These are phyloP conservation scores for Nannoperca obscura DNA, from an alignment of 2,797 vertebrate genomes.

Conservation along the genomic window DNA sequence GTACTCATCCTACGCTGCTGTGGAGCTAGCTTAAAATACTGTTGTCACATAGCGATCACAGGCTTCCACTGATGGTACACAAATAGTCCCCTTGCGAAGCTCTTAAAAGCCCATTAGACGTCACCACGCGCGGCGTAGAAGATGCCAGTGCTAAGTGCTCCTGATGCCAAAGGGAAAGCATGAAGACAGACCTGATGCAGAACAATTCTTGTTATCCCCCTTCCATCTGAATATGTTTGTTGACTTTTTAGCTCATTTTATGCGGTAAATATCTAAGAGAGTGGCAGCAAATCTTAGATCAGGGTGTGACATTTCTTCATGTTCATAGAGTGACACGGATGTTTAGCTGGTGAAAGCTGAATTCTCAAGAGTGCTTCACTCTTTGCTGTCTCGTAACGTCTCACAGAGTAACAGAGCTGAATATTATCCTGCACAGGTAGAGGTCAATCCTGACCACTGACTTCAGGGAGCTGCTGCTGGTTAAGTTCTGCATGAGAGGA, in stretches of 20 bases:
- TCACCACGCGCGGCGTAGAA: constrained; percentile 71
- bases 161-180: constrained; percentile 82
- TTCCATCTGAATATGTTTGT: constrained; percentile 77
- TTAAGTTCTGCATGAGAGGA: constrained; percentile 50
- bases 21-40: constrained; percentile 77
- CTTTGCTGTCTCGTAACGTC: constrained; percentile 28
- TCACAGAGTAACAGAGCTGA: constrained; percentile 19
- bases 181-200: constrained; percentile 74
- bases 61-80: constrained; percentile 79
- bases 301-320: constrained; percentile 65
- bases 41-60: constrained; percentile 84
- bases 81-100: constrained; percentile 82
- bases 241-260: constrained; percentile 80
- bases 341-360: constrained; percentile 57
- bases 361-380: constrained; percentile 48
- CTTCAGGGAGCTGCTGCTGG: constrained; percentile 45
- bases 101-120: constrained; percentile 85
- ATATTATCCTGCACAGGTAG: constrained; percentile 30
- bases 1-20: constrained; percentile 73
- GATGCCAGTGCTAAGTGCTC: constrained; percentile 81
- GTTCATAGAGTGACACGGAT: constrained; percentile 62
- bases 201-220: constrained; percentile 61
- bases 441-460: constrained; percentile 72
- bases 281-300: constrained; percentile 74
- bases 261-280: constrained; percentile 74